These are phyloP conservation scores for Muntiacus reevesi DNA, from an alignment of 2,113 vertebrate species.

Conservation along the genomic window DNA sequence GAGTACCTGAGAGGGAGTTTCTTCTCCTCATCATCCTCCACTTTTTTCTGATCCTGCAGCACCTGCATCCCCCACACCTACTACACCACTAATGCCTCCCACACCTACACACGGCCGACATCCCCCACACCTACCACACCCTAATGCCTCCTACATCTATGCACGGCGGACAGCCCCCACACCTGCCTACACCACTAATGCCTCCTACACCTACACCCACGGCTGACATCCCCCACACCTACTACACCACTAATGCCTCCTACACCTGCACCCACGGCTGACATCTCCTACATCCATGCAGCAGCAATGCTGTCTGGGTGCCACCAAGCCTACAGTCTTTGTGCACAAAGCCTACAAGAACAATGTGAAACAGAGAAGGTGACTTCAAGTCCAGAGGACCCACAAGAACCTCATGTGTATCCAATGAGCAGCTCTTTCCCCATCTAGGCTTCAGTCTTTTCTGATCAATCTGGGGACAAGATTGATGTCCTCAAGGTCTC, in stretches of 20 bases:
- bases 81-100: neutral
- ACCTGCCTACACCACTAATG: too few species aligned
- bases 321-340: neutral
- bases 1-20: neutral
- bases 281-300: neutral
- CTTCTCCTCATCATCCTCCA: neutral
- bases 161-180: too few species aligned
- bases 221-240: too few species aligned
- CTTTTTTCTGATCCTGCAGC: neutral
- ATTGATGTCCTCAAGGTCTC: neutral
- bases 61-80: neutral
- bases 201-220: too few species aligned
- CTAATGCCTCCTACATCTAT: neutral
- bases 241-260: too few species aligned
- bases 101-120: accelerated
- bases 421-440: neutral
- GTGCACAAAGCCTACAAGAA: neutral
- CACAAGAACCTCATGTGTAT: neutral
- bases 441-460: neutral
- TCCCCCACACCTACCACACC: neutral
- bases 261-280: neutral
- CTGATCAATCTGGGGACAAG: neutral
- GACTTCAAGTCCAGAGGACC: neutral
- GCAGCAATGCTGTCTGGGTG: neutral
- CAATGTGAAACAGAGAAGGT: neutral